Conservation (phyloP, 1,140 invertebrate genomes). For the Drosophila orosa region DNA sequence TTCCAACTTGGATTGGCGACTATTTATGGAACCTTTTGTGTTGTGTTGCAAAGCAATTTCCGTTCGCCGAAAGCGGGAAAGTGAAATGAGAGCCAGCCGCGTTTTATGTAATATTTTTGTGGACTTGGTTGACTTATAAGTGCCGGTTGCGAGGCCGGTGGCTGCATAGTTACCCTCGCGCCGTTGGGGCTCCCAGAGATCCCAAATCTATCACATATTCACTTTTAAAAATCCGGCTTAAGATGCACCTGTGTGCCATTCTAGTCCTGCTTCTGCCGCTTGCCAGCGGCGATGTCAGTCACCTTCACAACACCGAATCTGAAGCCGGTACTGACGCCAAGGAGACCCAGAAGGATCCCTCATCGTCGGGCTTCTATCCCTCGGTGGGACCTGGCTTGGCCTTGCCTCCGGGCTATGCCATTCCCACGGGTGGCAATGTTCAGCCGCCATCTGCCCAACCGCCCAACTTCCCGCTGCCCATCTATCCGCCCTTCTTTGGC, state of each 20-base stretch:
- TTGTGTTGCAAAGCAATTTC: constrained; percentile 71
- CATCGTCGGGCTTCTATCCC: constrained; percentile 45
- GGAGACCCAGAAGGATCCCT: constrained; percentile 36
- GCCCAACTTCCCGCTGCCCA: constrained; percentile 70
- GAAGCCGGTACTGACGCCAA: constrained; percentile 1
- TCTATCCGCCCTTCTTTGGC: constrained; percentile 69
- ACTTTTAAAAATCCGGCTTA: neutral
- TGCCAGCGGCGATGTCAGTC: constrained; percentile 61
- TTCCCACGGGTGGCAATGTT: constrained; percentile 57
- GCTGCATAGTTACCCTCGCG: constrained; percentile 48
- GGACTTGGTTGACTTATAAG: constrained; percentile 61
- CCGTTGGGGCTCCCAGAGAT: constrained; percentile 34
- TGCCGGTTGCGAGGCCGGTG: constrained; percentile 30
- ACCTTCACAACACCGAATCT: constrained; percentile 32
- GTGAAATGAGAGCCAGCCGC: constrained; percentile 54
- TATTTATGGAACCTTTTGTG: constrained; percentile 62
- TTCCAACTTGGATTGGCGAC: constrained; percentile 3
- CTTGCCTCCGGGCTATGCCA: constrained; percentile 57
- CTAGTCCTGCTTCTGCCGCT: constrained; percentile 50
- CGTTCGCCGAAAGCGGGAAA: constrained; percentile 58
- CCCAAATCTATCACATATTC: neutral
- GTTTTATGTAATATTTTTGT: constrained; percentile 50
- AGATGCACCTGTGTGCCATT: constrained; percentile 28
- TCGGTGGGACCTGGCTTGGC: constrained; percentile 39
- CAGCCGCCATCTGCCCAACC: constrained; percentile 35